phyloP scores from a whole-genome alignment of 1,140 invertebrate genomes.

The Acromyrmex charruanus region DNA sequence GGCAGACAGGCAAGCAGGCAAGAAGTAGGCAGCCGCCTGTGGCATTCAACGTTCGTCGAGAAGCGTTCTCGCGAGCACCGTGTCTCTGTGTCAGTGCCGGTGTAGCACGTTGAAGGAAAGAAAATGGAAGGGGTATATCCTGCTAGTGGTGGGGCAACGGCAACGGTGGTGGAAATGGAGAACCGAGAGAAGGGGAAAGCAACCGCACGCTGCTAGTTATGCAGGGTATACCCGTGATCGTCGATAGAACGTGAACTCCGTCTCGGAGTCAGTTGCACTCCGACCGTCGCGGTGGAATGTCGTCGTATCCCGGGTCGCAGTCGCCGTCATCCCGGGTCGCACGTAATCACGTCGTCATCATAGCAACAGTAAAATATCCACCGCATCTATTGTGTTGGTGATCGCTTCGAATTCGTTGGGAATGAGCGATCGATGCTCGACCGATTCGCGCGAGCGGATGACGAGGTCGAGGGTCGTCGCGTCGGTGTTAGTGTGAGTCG shows the following conservation, averaged over 20 bases:
- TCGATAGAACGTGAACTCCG: slow-evolving; percentile 72
- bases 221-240: slow-evolving; percentile 75
- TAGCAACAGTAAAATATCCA: slow-evolving; percentile 16
- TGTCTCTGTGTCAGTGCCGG: slow-evolving; percentile 30
- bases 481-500: slow-evolving; percentile 32
- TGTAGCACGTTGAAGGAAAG: slow-evolving; percentile 17
- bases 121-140: slow-evolving; percentile 28
- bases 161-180: slow-evolving; percentile 17
- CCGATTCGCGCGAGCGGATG: slow-evolving; percentile 14
- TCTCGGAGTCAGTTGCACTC: slow-evolving; percentile 75
- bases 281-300: slow-evolving; percentile 71
- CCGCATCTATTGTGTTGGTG: slow-evolving; percentile 28
- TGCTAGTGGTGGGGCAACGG: slow-evolving; percentile 16
- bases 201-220: slow-evolving; percentile 73
- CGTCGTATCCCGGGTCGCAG: slow-evolving; percentile 37
- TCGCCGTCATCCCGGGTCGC: neutral
- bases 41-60: slow-evolving; percentile 52
- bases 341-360: neutral
- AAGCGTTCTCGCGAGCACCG: slow-evolving; percentile 10
- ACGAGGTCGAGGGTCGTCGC: slow-evolving; percentile 30
- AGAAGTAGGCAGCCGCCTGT: slow-evolving; percentile 70
- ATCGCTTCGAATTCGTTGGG: neutral
- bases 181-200: slow-evolving; percentile 35
- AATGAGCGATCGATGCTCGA: slow-evolving; percentile 62
- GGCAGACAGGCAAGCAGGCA: slow-evolving; percentile 14